phyloP scores from a whole-genome alignment of 2,113 vertebrate species.

The Percopsis transmontana region DNA sequence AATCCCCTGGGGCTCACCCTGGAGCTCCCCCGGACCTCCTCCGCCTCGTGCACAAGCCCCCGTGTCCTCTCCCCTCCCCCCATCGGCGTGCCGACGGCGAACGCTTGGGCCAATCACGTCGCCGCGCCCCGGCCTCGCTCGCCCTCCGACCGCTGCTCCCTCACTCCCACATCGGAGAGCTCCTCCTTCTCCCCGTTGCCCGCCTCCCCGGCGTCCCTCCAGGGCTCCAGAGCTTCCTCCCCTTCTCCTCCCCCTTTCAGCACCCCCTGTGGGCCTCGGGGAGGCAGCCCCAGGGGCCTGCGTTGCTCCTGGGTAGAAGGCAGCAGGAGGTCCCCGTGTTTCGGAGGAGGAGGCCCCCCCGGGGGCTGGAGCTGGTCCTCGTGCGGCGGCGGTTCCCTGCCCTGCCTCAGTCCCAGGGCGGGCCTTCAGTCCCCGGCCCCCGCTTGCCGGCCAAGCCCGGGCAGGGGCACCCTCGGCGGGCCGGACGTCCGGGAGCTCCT shows the following conservation, averaged over 20 bases:
- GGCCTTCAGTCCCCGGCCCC: slow-evolving; percentile 44
- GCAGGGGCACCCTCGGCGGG: slow-evolving; percentile 47
- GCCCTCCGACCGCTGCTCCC: slow-evolving; percentile 29
- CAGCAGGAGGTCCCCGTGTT: slow-evolving; percentile 42
- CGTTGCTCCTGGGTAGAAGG: slow-evolving; percentile 54
- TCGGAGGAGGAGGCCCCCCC: slow-evolving; percentile 27
- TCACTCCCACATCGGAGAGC: slow-evolving; percentile 29
- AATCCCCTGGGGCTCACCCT: slow-evolving; percentile 66
- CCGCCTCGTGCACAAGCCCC: slow-evolving; percentile 61
- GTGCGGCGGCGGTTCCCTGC: slow-evolving; percentile 42
- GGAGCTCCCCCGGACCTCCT: slow-evolving; percentile 59
- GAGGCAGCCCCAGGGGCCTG: slow-evolving; percentile 14
- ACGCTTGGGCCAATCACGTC: slow-evolving; percentile 61
- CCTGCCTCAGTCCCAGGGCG: slow-evolving; percentile 52
- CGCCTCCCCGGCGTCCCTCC: slow-evolving; percentile 26
- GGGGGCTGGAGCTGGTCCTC: slow-evolving; percentile 55
- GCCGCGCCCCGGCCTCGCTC: slow-evolving; percentile 62
- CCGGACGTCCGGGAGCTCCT: slow-evolving; percentile 71
- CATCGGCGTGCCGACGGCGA: slow-evolving; percentile 71
- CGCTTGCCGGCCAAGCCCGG: slow-evolving; percentile 31
- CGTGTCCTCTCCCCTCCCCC: slow-evolving; percentile 71
- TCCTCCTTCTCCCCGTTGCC: slow-evolving; percentile 14
- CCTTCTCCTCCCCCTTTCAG: slow-evolving; percentile 32
- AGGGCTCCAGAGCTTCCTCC: slow-evolving; percentile 31
- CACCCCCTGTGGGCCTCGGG: slow-evolving; percentile 37